Percentiles rank a stretch among this genome's conserved stretches.
Conservation (phyloP, 2,797 vertebrate genomes). For the Menidia menidia region DNA sequence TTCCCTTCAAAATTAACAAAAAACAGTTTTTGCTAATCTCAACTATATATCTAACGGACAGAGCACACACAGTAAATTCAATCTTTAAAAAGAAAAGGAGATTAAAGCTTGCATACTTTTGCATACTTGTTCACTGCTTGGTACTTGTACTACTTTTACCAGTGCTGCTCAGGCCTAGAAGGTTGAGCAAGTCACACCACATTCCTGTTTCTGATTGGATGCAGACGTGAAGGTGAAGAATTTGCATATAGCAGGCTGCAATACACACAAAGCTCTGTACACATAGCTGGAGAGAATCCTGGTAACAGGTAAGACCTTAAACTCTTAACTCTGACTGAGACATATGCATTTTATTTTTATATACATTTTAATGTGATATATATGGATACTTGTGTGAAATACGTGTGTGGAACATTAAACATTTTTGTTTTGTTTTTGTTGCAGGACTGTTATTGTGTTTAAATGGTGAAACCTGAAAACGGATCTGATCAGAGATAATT, state of each 20-base stretch:
- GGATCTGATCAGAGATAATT: conserved; percentile 1
- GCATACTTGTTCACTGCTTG: no score
- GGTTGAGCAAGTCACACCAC: conserved; percentile 11
- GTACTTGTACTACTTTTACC: not conserved
- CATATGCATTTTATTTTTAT: not conserved
- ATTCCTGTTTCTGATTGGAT: conserved; percentile 60
- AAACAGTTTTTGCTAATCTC: no score
- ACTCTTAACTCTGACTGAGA: not conserved
- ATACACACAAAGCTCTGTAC: conserved; percentile 47
- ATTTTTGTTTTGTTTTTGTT: conserved; percentile 3
- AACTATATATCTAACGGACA: no score
- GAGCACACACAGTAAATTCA: no score
- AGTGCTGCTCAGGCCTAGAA: no score
- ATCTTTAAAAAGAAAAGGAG: not conserved
- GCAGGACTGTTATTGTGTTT: conserved; percentile 5
- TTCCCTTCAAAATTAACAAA: not conserved
- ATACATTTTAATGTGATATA: not conserved
- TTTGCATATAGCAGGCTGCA: conserved; percentile 72
- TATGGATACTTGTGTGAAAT: not conserved
- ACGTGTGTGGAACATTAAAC: not conserved
- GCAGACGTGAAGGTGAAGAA: conserved; percentile 5
- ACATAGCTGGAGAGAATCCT: conserved; percentile 32
- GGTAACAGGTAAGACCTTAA: conserved; percentile 36
- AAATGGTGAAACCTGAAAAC: conserved; percentile 29
- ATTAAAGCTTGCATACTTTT: no score